These are phyloP conservation scores for Diglossa cyanea DNA, from an alignment of 2,797 vertebrate species.

Conservation along the genomic window DNA sequence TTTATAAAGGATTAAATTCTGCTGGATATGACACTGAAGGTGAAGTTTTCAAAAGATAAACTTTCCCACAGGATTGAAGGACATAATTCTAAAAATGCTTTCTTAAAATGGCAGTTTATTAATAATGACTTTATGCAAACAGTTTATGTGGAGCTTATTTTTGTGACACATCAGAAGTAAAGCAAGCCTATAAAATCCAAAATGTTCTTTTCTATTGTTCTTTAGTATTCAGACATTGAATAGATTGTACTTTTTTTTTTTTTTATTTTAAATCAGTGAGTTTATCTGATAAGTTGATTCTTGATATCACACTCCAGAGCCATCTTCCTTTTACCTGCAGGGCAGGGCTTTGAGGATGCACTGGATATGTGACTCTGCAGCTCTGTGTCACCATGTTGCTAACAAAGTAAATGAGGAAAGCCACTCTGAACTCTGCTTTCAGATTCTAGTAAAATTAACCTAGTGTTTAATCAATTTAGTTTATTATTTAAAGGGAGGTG, in stretches of 20 bases:
- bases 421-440: background rate
- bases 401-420: background rate
- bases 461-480: conserved; percentile 12
- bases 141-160: background rate
- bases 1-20: conserved; percentile 3
- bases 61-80: background rate
- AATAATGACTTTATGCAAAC: background rate
- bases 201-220: background rate
- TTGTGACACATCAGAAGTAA: background rate
- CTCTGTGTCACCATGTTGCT: background rate
- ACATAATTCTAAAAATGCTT: background rate
- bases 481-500: background rate
- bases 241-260: background rate
- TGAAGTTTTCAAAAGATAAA: conserved; percentile 15
- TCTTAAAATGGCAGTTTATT: background rate
- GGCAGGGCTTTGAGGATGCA: background rate
- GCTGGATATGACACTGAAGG: background rate
- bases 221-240: background rate
- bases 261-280: background rate
- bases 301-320: background rate
- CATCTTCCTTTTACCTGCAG: background rate
- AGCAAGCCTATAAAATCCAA: background rate
- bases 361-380: background rate
- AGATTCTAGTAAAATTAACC: conserved; percentile 11
- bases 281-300: background rate